phyloP scores from a whole-genome alignment of 2,888 invertebrate species.

The Heterodera filipjevi region DNA sequence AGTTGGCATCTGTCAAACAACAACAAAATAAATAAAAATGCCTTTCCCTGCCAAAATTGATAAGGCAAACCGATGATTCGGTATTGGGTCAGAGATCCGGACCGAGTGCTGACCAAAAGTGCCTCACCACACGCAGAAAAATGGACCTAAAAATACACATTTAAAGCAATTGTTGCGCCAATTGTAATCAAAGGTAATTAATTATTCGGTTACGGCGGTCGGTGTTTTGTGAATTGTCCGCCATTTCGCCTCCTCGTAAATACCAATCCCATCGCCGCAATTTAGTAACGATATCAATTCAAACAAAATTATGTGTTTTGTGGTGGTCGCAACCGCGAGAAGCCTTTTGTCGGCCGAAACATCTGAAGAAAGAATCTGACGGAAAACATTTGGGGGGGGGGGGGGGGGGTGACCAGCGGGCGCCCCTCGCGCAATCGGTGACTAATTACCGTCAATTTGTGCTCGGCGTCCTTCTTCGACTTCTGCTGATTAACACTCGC shows the following conservation, averaged over 20 bases:
- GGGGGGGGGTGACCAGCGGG: too few species aligned
- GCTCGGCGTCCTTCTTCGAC: not conserved
- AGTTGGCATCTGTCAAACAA: not conserved
- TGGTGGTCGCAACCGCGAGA: constrained; percentile 13
- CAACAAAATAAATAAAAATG: not conserved
- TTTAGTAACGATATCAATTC: not conserved
- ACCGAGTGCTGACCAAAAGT: constrained; percentile 19
- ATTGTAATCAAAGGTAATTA: not conserved
- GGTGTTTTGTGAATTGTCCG: constrained; percentile 8
- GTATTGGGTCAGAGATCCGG: constrained; percentile 9
- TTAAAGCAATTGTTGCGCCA: not conserved
- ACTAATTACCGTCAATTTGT: not conserved
- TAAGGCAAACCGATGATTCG: constrained; percentile 3
- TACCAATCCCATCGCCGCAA: not conserved
- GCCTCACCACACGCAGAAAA: constrained; percentile 6
- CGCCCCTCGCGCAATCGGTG: too few species aligned
- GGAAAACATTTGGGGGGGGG: not conserved
- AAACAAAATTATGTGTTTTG: constrained; percentile 18
- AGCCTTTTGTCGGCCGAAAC: constrained; percentile 1
- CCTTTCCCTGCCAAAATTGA: not conserved
- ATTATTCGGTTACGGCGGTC: not conserved
- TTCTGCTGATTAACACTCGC: not conserved
- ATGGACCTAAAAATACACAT: constrained; percentile 20
- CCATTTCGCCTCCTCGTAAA: not conserved
- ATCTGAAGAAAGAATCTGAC: constrained; percentile 16